Evolutionary conservation across 2,797 vertebrate species (phyloP), one percentile per base, ranked within the genome.

Genomic region (Rhinatrema bivittatum): DNA sequence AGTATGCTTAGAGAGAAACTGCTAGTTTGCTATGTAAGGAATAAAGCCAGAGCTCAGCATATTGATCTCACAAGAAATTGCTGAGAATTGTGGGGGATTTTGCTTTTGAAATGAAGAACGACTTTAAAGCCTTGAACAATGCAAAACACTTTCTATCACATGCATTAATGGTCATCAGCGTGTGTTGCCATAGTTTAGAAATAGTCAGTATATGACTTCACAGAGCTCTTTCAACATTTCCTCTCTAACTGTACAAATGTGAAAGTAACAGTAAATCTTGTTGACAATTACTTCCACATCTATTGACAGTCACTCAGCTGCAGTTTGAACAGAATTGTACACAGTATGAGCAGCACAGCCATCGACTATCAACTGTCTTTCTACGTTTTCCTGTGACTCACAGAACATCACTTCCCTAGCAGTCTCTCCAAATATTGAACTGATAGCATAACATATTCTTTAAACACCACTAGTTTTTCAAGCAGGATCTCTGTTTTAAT

Each of bases 401-500:
- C 9, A 62, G 57, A 82, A 70, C 72, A 39, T 53, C 76, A 75
- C 79, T 72, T 60, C 57, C 70, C 71, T 50, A 57, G 67, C 58
- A 70, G 48, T 60, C 58, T 59, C 80, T 78, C 68, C 56, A 58
- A 77, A 72, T 70, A 62, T 2, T 71, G 70, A 76, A 78, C 79
- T 78, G 78, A 76, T 78, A 71, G 79, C 76, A 78, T 79, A 74
- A 76, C 56, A n/a, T n/a, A n/a, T n/a, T n/a, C n/a, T n/a, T n/a
- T n/a, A n/a, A n/a, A n/a, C n/a, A n/a, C n/a, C n/a, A n/a, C n/a
- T n/a, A n/a, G n/a, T n/a, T n/a, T n/a, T n/a, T n/a, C n/a, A n/a
- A n/a, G n/a, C n/a, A n/a, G n/a, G n/a, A n/a, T n/a, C 57, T n/a
- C n/a, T n/a, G n/a, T n/a, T n/a, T n/a, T n/a, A n/a, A n/a, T n/a